Evolutionary conservation across 2,797 vertebrate genomes (phyloP).

Genomic region (Centropyge bicolor): DNA sequence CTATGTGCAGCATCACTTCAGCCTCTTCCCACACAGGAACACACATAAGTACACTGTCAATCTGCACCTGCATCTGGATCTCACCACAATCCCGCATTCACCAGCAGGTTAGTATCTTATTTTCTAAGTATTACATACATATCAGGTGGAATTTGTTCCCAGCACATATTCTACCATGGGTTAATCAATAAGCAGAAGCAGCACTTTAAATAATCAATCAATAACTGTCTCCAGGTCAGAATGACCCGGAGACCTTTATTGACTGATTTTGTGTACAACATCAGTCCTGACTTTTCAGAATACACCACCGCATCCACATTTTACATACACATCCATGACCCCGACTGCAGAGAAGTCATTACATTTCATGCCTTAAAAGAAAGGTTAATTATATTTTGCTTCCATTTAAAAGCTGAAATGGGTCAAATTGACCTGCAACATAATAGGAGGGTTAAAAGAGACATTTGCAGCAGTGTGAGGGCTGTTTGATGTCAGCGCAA

Average conservation of each 20-base stretch:
- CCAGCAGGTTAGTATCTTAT: slow-evolving; percentile 26
- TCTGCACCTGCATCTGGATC: slow-evolving; percentile 1
- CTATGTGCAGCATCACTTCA: neutral
- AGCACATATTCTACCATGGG: neutral
- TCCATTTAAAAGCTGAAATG: slow-evolving; percentile 39
- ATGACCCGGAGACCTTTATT: slow-evolving; percentile 53
- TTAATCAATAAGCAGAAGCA: slow-evolving; percentile 60
- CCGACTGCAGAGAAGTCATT: slow-evolving; percentile 25
- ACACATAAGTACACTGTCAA: neutral
- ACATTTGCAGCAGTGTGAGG: slow-evolving; percentile 31
- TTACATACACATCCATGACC: slow-evolving; percentile 37
- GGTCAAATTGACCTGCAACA: slow-evolving; percentile 53
- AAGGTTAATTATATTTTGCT: slow-evolving; percentile 59
- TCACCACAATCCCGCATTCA: neutral
- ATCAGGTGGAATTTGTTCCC: slow-evolving; percentile 27
- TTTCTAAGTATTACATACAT: slow-evolving; percentile 10
- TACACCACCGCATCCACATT: slow-evolving; percentile 20
- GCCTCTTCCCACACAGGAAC: neutral
- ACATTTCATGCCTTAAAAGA: slow-evolving; percentile 32
- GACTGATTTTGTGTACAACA: slow-evolving; percentile 42
- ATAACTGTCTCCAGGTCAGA: slow-evolving; percentile 60
- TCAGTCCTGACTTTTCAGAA: slow-evolving; percentile 41
- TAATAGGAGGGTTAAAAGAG: slow-evolving; percentile 47
- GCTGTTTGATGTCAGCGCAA: slow-evolving; percentile 55
- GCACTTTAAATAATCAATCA: slow-evolving; percentile 60